Evolutionary conservation across 1,140 invertebrate genomes (phyloP).

Genomic region (Heliconius eleuchia): DNA sequence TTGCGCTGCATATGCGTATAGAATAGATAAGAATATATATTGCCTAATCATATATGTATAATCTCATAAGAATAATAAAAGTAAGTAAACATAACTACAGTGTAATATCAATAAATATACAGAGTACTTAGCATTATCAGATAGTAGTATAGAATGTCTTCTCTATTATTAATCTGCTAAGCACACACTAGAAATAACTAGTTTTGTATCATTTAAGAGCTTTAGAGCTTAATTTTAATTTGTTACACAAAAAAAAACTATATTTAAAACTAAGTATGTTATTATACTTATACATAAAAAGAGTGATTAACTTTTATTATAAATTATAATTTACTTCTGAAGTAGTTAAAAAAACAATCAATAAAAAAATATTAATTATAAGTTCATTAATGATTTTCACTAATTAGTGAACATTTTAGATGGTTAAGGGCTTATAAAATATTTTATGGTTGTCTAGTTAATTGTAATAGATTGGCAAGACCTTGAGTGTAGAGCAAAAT

Average conservation of each 20-base stretch:
- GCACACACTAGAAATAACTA: neutral
- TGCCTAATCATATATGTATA: neutral
- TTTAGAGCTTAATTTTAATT: neutral
- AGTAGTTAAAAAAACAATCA: neutral
- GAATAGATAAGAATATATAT: neutral
- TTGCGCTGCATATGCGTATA: too few species aligned
- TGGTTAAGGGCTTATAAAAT: neutral
- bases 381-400: neutral
- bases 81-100: neutral
- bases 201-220: neutral
- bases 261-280: neutral
- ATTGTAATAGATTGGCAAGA: constrained; percentile 1
- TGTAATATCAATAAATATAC: neutral
- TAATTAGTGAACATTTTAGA: neutral
- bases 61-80: neutral
- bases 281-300: neutral
- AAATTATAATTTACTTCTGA: neutral
- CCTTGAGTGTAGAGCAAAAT: constrained; percentile 27
- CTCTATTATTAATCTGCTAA: neutral
- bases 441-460: neutral
- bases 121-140: neutral
- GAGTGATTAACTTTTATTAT: neutral
- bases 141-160: neutral
- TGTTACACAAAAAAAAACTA: neutral
- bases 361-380: neutral